phyloP scores from a whole-genome alignment of 2,113 vertebrate species.

The Erythrocercus mccallii region DNA sequence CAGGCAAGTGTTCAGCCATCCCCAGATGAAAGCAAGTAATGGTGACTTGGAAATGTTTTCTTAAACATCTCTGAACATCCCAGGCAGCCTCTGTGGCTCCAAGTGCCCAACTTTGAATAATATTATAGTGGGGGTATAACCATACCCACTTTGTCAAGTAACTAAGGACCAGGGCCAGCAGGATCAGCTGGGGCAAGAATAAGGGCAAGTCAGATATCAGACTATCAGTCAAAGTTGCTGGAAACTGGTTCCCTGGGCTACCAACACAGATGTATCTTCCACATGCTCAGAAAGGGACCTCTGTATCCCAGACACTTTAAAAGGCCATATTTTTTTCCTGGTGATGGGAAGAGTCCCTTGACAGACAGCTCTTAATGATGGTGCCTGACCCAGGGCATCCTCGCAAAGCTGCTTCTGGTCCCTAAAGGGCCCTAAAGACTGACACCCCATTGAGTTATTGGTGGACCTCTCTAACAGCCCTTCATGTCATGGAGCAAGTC shows the following conservation, averaged over 20 bases:
- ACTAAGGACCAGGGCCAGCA: not conserved
- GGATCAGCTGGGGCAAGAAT: not conserved
- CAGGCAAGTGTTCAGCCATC: not conserved
- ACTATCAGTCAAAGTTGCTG: not conserved
- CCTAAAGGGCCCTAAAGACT: not conserved
- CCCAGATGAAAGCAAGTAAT: not conserved
- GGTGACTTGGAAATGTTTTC: not conserved
- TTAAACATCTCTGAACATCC: not conserved
- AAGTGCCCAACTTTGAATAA: not conserved
- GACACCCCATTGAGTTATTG: rapidly evolving
- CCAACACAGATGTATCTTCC: not conserved
- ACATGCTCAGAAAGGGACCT: not conserved
- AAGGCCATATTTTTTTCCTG: not conserved
- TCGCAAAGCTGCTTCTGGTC: not conserved
- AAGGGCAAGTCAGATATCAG: not conserved
- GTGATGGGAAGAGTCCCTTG: not conserved
- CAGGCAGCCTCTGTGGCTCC: not conserved
- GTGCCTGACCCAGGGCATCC: not conserved
- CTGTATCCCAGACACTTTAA: not conserved
- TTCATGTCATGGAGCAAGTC: not conserved
- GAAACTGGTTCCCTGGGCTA: not conserved
- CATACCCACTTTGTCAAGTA: not conserved
- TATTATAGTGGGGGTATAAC: not conserved
- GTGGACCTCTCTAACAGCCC: not conserved
- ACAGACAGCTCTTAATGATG: not conserved